Percentiles rank a stretch among this genome's conserved stretches.
These are phyloP conservation scores for Trichoplax adhaerens DNA, from an alignment of 37 sponge, comb jelly and placozoan genomes.

Conservation along the genomic window DNA sequence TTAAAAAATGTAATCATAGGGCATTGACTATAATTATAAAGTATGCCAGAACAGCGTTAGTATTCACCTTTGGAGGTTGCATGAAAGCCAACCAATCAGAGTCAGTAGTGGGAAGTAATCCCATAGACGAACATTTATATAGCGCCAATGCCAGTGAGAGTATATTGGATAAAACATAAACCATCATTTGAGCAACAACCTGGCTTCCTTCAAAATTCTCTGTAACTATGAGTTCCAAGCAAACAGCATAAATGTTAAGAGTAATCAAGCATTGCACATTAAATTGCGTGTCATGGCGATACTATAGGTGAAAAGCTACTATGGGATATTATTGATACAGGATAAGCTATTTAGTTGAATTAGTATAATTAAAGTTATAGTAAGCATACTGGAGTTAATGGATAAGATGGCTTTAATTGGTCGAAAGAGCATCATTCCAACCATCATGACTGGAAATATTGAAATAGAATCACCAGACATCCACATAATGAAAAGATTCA, in stretches of 20 bases:
- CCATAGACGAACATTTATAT: constrained; percentile 86
- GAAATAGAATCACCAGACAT: constrained; percentile 89
- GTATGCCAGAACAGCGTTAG: not conserved
- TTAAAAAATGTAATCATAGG: too few relatives aligned
- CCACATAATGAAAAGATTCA: constrained; percentile 86
- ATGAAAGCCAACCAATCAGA: constrained; percentile 98
- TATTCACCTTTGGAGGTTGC: constrained; percentile 30
- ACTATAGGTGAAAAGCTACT: not conserved
- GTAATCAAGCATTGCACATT: not conserved
- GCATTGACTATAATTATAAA: too few relatives aligned
- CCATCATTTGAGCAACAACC: constrained; percentile 58
- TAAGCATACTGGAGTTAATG: constrained; percentile 16
- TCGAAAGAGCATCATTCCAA: constrained; percentile 79
- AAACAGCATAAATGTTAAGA: too few relatives aligned
- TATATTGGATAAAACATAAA: constrained; percentile 70
- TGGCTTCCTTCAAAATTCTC: constrained; percentile 68
- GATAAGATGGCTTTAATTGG: constrained; percentile 70
- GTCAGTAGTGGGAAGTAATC: constrained; percentile 71
- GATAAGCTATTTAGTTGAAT: not conserved
- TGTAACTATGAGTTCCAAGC: too few relatives aligned
- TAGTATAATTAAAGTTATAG: constrained; percentile 12
- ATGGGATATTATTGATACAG: not conserved
- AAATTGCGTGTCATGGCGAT: not conserved
- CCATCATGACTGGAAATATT: constrained; percentile 96
- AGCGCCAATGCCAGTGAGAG: constrained; percentile 56